phyloP scores from a whole-genome alignment of 2,888 invertebrate species.

The Oligia latruncula region DNA sequence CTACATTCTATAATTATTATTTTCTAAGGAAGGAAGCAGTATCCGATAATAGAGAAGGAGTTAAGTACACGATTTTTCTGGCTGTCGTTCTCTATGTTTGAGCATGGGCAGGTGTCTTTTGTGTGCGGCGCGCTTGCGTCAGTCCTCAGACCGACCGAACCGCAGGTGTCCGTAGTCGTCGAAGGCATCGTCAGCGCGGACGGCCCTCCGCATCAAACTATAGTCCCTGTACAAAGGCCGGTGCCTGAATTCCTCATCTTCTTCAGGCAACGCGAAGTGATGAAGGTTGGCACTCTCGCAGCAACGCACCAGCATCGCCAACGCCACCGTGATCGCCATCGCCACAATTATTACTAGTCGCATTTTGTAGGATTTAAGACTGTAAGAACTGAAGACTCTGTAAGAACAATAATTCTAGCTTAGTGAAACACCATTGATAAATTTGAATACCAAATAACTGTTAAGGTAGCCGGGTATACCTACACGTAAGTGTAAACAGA shows the following conservation, averaged over 20 bases:
- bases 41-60: slow-evolving; percentile 32
- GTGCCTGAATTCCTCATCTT: slow-evolving; percentile 81
- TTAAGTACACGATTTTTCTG: slow-evolving; percentile 63
- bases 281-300: slow-evolving; percentile 78
- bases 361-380: slow-evolving; percentile 71
- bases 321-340: slow-evolving; percentile 73
- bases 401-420: slow-evolving; percentile 30
- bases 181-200: slow-evolving; percentile 91
- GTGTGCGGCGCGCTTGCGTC: slow-evolving; percentile 72
- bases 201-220: slow-evolving; percentile 86
- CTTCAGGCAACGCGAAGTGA: slow-evolving; percentile 74
- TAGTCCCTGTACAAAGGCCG: slow-evolving; percentile 89
- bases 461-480: neutral
- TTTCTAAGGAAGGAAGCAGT: slow-evolving; percentile 22
- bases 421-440: neutral
- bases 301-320: slow-evolving; percentile 73
- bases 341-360: slow-evolving; percentile 75
- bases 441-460: neutral
- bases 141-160: slow-evolving; percentile 91
- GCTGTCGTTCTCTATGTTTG: slow-evolving; percentile 58
- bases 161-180: slow-evolving; percentile 94
- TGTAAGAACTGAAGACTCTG: slow-evolving; percentile 19
- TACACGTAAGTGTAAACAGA: neutral
- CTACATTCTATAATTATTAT: slow-evolving; percentile 26
- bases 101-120: slow-evolving; percentile 58